Evolutionary conservation across 2,888 invertebrate species (phyloP).

Genomic region (Campoletis raptor): DNA sequence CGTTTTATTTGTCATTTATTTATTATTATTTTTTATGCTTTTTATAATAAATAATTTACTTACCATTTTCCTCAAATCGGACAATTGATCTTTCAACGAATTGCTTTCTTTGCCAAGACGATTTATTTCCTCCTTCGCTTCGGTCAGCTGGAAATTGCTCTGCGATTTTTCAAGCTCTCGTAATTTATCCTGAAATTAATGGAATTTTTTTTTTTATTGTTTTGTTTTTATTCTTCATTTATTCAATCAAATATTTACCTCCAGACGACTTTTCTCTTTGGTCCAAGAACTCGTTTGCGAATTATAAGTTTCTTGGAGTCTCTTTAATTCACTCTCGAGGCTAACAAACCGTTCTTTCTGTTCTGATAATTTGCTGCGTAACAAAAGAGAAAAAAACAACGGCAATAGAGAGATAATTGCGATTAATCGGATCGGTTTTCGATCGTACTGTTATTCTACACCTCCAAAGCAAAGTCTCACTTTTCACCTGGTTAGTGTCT

Average conservation of each 20-base stretch:
- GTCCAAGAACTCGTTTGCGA: conserved; percentile 89
- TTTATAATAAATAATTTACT: conserved; percentile 59
- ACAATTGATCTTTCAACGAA: conserved; percentile 90
- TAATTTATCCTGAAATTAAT: conserved; percentile 75
- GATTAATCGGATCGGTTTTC: conserved; percentile 46
- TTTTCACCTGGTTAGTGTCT: conserved; percentile 90
- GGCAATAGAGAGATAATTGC: conserved; percentile 47
- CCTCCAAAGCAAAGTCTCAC: conserved; percentile 60
- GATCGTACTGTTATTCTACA: conserved; percentile 29
- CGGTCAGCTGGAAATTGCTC: conserved; percentile 89
- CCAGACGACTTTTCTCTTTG: conserved; percentile 87
- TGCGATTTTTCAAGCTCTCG: conserved; percentile 77
- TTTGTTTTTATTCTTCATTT: not conserved
- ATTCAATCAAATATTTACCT: conserved; percentile 52
- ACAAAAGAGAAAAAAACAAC: conserved; percentile 45
- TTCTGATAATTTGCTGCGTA: conserved; percentile 87
- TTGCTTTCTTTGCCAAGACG: conserved; percentile 89
- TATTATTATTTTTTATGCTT: not conserved
- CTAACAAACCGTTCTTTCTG: conserved; percentile 88
- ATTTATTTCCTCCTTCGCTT: conserved; percentile 91
- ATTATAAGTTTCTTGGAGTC: conserved; percentile 88
- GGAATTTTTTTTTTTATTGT: too few relatives aligned
- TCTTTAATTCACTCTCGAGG: conserved; percentile 88
- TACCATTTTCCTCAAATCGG: conserved; percentile 89
- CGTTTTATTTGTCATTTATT: too few relatives aligned